Conservation (phyloP, 2,797 vertebrate species). For the Sebastes trivittatus region DNA sequence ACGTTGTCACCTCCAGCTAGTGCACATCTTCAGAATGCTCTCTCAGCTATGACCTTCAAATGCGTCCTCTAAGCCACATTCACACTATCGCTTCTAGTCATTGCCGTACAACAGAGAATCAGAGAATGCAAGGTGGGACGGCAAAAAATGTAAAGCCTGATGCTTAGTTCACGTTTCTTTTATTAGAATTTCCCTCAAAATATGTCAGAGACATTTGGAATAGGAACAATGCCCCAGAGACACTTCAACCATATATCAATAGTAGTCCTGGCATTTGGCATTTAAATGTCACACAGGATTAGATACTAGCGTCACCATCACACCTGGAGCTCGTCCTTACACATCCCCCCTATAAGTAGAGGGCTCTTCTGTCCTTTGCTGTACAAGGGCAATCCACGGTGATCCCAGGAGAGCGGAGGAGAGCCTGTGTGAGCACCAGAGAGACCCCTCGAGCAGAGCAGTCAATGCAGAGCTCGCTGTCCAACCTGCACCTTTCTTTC, state of each 20-base stretch:
- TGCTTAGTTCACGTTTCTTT: slow-evolving; percentile 39
- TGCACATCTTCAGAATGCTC: neutral
- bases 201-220: slow-evolving; percentile 52
- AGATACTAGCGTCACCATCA: slow-evolving; percentile 62
- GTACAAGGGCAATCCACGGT: slow-evolving; percentile 31
- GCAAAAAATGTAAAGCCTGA: slow-evolving; percentile 24
- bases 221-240: slow-evolving; percentile 32
- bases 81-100: slow-evolving; percentile 12
- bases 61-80: slow-evolving; percentile 38
- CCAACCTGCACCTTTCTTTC: slow-evolving; percentile 57
- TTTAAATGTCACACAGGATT: slow-evolving; percentile 82
- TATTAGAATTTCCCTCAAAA: slow-evolving; percentile 55
- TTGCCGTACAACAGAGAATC: neutral
- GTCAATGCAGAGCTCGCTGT: slow-evolving; percentile 48
- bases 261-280: slow-evolving; percentile 79
- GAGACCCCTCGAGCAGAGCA: slow-evolving; percentile 46
- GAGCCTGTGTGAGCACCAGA: slow-evolving; percentile 20
- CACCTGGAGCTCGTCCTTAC: slow-evolving; percentile 61
- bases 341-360: slow-evolving; percentile 42
- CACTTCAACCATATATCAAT: slow-evolving; percentile 68
- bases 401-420: slow-evolving; percentile 37
- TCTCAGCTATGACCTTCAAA: slow-evolving; percentile 45
- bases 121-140: neutral
- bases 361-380: slow-evolving; percentile 30
- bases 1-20: slow-evolving; percentile 5